Base-by-base conservation (phyloP, 2,797 vertebrate species). In the Bovichtus diacanthus region DNA sequence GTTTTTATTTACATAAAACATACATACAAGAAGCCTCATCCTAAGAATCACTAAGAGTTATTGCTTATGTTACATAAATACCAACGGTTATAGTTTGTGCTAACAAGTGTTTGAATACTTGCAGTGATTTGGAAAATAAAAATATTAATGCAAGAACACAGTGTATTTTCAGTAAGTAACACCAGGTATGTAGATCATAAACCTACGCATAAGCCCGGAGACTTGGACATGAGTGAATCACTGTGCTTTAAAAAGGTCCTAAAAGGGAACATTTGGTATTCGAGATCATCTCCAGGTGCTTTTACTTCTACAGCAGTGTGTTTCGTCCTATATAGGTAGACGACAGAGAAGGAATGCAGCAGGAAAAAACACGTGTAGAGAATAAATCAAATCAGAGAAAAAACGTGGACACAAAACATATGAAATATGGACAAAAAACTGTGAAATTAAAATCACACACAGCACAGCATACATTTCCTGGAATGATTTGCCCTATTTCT, bases 1-100 rank as follows among this genome's bases (percentile, higher is more conserved):
- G 62, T 78, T 83, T 91, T 94, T 92, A 94, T 94, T 94, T 90
- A 90, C 89, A 93, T 47, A 64, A 82, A 87, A 89, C 75, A 88
- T 87, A 89, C 85, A 90, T 75, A 82, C 51, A 76, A 58, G 60
- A 82, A 65, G 73, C 78, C 53, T 78, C n/a, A 12, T 64, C 47
- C 67, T 74, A 83, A 47, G 44, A 72, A 74, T 72, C 51, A 71
- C 79, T 64, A 84, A 68, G 38, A 73, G 53, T 80, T 88, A 87
- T 90, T 92, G 86, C 90, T 87, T 76, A 75, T 74, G 83, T 73
- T 60, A 84, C 65, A 86, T 71, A 27, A 71, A 74, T 87, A n/a
- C 87, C 78, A 81, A 80, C 31, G 65, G 51, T 82, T 86, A 87
- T 34, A 80, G 50, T 78, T 74, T 88, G 78, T 77, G 75, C 81